Percentiles rank a stretch among this genome's conserved stretches.
Evolutionary conservation across 2,888 invertebrate species (phyloP).

Genomic region (Nysson spinosus): DNA sequence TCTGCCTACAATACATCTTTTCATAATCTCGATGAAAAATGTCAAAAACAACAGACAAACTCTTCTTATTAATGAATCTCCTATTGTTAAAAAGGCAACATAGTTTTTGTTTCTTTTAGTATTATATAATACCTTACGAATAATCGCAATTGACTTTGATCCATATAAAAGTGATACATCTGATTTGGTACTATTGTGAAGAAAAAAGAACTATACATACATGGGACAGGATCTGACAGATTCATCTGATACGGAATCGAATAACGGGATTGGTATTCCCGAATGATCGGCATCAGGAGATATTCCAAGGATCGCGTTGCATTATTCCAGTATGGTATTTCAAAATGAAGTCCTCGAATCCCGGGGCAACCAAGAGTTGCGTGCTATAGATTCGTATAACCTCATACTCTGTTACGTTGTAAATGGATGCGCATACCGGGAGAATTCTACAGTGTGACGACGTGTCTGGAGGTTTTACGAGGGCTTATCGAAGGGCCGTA

Average conservation of each 20-base stretch:
- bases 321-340: constrained; percentile 22
- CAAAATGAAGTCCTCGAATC: constrained; percentile 33
- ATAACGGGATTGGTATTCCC: constrained; percentile 4
- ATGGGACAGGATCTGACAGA: background rate
- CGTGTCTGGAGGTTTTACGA: constrained; percentile 27
- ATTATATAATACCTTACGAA: too few relatives aligned
- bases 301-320: constrained; percentile 19
- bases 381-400: constrained; percentile 4
- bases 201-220: too few relatives aligned
- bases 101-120: too few relatives aligned
- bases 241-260: background rate
- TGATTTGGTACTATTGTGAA: too few relatives aligned
- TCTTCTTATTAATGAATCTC: too few relatives aligned
- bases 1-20: too few relatives aligned
- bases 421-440: background rate
- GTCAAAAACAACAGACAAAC: too few relatives aligned
- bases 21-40: too few relatives aligned
- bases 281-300: constrained; percentile 22
- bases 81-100: too few relatives aligned
- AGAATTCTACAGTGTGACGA: constrained; percentile 10
- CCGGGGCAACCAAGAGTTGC: constrained; percentile 8
- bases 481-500: constrained; percentile 2
- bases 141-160: too few relatives aligned
- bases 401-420: constrained; percentile 1
- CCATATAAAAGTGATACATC: too few relatives aligned